These are phyloP conservation scores for Benitochromis conjunctus DNA, from an alignment of 2,113 vertebrate species.

Conservation along the genomic window DNA sequence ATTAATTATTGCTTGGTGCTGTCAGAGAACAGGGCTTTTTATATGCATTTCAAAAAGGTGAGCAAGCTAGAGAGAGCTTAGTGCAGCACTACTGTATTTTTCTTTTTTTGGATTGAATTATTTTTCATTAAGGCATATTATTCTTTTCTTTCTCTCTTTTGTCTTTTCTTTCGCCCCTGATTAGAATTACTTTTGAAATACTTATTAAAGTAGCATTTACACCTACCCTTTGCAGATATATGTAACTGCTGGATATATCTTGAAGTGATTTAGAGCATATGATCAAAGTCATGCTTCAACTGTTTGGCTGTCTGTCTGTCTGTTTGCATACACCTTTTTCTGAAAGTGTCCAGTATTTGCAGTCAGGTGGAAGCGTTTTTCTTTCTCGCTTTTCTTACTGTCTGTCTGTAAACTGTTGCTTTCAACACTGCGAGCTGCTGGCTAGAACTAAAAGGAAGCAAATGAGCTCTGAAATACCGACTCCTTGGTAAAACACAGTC, in stretches of 20 bases:
- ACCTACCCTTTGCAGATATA: not conserved
- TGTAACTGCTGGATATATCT: not conserved
- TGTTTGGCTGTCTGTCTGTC: not conserved
- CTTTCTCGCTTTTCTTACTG: not conserved
- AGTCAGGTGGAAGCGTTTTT: not conserved
- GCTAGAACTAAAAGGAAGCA: not conserved
- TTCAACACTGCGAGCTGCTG: conserved; percentile 1
- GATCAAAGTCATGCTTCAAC: not conserved
- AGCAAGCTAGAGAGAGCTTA: not conserved
- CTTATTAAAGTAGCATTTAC: not conserved
- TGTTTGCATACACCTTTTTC: not conserved
- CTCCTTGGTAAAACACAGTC: conserved; percentile 40
- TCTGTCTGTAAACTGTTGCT: not conserved
- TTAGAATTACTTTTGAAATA: not conserved
- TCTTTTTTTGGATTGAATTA: not conserved
- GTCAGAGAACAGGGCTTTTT: not conserved
- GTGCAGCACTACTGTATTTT: not conserved
- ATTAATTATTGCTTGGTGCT: not conserved
- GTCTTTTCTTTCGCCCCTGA: not conserved
- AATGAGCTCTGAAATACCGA: conserved; percentile 50
- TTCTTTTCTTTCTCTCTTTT: too few relatives aligned
- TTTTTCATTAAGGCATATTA: not conserved
- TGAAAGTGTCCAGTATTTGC: not conserved
- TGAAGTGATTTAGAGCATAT: not conserved
- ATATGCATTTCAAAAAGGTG: not conserved